These are phyloP conservation scores for Volucella inanis DNA, from an alignment of 2,888 invertebrate species.

Conservation along the genomic window DNA sequence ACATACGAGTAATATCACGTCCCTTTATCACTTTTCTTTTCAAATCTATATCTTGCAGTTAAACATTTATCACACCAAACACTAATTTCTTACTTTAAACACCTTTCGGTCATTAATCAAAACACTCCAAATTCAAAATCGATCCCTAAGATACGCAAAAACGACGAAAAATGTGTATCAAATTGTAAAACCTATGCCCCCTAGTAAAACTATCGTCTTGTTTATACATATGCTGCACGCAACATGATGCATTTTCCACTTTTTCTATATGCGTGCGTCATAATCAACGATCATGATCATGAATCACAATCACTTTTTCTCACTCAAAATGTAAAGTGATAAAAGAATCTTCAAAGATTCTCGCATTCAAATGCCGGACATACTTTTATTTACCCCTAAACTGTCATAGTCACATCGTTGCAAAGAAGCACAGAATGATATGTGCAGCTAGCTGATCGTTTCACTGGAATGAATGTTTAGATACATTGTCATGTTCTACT, in stretches of 20 bases:
- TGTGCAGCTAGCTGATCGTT: background rate
- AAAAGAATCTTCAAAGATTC: slow-evolving; percentile 39
- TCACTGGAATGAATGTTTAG: too few relatives aligned
- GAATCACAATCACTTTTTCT: background rate
- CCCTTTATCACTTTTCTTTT: slow-evolving; percentile 61
- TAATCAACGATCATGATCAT: slow-evolving; percentile 3
- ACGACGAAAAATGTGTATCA: slow-evolving; percentile 1
- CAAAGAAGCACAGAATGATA: background rate
- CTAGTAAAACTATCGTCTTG: slow-evolving; percentile 6
- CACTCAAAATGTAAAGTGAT: slow-evolving; percentile 5
- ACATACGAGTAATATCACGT: slow-evolving; percentile 30
- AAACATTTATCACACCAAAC: slow-evolving; percentile 61
- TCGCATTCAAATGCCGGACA: background rate
- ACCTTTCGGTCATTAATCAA: slow-evolving; percentile 66
- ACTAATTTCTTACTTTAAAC: slow-evolving; percentile 56
- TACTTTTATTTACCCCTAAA: slow-evolving; percentile 57
- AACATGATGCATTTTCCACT: slow-evolving; percentile 56
- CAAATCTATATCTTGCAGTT: slow-evolving; percentile 39
- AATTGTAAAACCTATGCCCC: too few relatives aligned
- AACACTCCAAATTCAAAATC: background rate
- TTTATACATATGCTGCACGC: slow-evolving; percentile 60
- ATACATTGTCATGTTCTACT: too few relatives aligned
- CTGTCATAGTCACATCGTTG: slow-evolving; percentile 48
- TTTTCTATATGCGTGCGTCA: background rate
- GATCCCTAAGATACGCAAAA: slow-evolving; percentile 15